Evolutionary conservation across 2,113 vertebrate species (phyloP).

Genomic region (Myiozetetes cayanensis): DNA sequence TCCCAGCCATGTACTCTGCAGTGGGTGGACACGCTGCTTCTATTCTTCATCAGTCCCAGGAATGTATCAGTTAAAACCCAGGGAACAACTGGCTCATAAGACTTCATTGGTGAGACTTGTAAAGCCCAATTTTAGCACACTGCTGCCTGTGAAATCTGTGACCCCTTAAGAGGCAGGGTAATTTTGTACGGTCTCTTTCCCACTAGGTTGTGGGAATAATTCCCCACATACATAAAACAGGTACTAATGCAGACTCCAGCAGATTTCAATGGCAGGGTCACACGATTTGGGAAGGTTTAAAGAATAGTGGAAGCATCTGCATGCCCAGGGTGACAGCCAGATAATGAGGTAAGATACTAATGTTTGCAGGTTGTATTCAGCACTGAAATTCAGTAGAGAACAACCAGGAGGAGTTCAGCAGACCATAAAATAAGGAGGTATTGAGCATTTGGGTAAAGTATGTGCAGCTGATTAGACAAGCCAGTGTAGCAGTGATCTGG

Average conservation of each 20-base stretch:
- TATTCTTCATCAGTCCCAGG: neutral
- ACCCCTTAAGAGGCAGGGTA: neutral
- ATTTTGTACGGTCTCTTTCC: neutral
- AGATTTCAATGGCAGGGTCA: neutral
- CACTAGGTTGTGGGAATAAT: neutral
- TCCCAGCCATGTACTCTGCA: fast-evolving
- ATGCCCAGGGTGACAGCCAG: neutral
- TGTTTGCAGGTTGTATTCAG: neutral
- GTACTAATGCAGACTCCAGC: neutral
- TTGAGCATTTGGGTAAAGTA: neutral
- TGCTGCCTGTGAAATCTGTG: neutral
- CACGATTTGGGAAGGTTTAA: neutral
- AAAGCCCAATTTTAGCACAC: neutral
- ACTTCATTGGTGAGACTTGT: neutral
- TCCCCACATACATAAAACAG: neutral
- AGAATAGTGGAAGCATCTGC: neutral
- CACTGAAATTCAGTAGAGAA: neutral
- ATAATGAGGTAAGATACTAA: neutral
- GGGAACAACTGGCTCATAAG: neutral
- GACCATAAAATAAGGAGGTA: neutral
- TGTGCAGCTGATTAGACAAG: neutral
- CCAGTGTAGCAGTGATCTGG: neutral
- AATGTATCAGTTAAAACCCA: neutral
- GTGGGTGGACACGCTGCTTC: fast-evolving
- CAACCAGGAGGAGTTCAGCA: neutral